A percentile compares a stretch with the other conserved stretches of the same genome.
These are phyloP conservation scores for Lepisosteus osseus DNA, from an alignment of 2,113 vertebrate species.

Conservation along the genomic window DNA sequence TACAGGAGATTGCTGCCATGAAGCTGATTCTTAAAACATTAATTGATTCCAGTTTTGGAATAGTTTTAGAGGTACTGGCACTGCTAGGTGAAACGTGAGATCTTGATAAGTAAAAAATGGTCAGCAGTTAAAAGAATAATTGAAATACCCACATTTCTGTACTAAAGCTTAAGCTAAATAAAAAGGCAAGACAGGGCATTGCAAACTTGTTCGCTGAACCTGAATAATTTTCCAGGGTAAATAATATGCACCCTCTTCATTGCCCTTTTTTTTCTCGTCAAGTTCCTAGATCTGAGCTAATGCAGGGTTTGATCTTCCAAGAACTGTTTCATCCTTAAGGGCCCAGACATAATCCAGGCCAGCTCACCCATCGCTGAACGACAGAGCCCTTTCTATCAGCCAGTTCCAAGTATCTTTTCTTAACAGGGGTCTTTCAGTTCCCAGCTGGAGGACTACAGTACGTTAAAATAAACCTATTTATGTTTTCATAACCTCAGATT, in stretches of 20 bases:
- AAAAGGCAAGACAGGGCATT: no score
- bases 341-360: conserved; percentile 14
- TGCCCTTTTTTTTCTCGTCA: conserved; percentile 15
- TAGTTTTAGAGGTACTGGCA: no score
- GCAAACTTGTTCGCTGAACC: no score
- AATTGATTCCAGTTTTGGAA: no score
- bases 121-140: no score
- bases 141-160: no score
- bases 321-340: conserved; percentile 16
- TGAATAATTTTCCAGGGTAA: background rate
- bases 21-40: no score
- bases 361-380: conserved; percentile 17
- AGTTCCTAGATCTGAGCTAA: conserved; percentile 16
- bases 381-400: conserved; percentile 12
- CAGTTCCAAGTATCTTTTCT: conserved; percentile 1
- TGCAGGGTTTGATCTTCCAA: conserved; percentile 16
- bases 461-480: conserved; percentile 13
- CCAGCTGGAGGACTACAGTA: background rate
- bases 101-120: no score
- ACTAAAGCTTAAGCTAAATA: no score
- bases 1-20: no score
- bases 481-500: conserved; percentile 17
- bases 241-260: background rate
- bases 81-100: no score
- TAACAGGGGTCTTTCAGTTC: background rate